Percentiles rank a stretch among this genome's conserved stretches.
Evolutionary conservation across 2,888 invertebrate genomes (phyloP).

Genomic region (Pandemis corylana): DNA sequence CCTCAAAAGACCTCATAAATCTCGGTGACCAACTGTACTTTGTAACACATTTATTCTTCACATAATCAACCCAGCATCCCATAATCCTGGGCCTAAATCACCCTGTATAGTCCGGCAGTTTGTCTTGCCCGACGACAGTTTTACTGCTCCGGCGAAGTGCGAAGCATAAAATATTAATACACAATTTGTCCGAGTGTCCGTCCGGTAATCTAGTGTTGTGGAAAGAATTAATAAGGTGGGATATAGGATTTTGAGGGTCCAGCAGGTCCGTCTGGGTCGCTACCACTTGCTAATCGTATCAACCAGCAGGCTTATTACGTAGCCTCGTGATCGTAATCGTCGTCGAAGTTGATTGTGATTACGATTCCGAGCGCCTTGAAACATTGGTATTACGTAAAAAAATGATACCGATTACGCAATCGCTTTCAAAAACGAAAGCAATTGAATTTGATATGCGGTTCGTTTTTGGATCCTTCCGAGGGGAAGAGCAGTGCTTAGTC

Average conservation of each 20-base stretch:
- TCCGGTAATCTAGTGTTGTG: constrained; percentile 76
- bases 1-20: constrained; percentile 6
- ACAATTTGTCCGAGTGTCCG: constrained; percentile 83
- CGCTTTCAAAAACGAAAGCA: too few species aligned
- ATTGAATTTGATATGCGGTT: too few species aligned
- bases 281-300: too few species aligned
- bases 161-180: constrained; percentile 85
- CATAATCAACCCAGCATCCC: constrained; percentile 37
- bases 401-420: too few species aligned
- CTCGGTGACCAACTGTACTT: constrained; percentile 30
- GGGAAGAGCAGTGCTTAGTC: too few species aligned
- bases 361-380: too few species aligned
- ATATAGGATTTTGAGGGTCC: background rate
- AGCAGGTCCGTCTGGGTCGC: too few species aligned
- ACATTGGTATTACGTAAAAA: too few species aligned
- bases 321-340: too few species aligned
- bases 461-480: too few species aligned
- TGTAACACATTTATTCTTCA: constrained; percentile 37
- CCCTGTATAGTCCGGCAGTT: constrained; percentile 60
- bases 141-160: constrained; percentile 71
- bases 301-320: too few species aligned
- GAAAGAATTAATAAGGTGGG: constrained; percentile 69
- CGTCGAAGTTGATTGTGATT: too few species aligned
- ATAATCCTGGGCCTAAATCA: constrained; percentile 67
- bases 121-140: constrained; percentile 81